A percentile compares a stretch with the other conserved stretches of the same genome.
Evolutionary conservation across 1,140 invertebrate genomes (phyloP).

Genomic region (Lasioglossum baleicum): DNA sequence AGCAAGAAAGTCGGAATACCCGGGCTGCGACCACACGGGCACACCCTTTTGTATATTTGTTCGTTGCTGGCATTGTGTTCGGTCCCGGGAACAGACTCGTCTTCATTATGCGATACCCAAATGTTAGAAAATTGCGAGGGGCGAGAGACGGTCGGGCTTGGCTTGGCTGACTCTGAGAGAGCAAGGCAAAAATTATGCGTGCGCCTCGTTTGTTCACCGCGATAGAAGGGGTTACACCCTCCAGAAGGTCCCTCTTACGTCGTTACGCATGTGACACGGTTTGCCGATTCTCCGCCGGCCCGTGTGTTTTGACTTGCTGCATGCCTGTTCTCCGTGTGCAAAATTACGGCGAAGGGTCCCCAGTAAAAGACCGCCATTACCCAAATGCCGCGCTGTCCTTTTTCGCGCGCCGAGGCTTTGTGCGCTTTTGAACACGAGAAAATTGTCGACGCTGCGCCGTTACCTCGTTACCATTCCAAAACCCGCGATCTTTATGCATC

Average conservation of each 20-base stretch:
- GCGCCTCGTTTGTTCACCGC: conserved; percentile 35
- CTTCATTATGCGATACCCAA: conserved; percentile 51
- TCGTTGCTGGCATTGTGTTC: conserved; percentile 38
- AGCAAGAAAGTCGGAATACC: conserved; percentile 47
- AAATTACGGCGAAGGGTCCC: conserved; percentile 21
- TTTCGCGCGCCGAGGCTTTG: neutral
- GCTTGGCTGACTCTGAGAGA: conserved; percentile 35
- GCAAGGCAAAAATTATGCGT: conserved; percentile 49
- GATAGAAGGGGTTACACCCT: conserved; percentile 38
- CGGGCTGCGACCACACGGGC: neutral
- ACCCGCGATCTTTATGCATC: too few relatives aligned
- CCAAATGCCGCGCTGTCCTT: conserved; percentile 26
- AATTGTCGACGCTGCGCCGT: neutral
- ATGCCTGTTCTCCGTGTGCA: neutral
- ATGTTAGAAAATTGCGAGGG: conserved; percentile 57
- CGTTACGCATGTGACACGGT: conserved; percentile 34
- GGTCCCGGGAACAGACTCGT: conserved; percentile 32
- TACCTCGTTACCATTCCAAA: too few relatives aligned
- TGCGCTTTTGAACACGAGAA: neutral
- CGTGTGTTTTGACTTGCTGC: neutral
- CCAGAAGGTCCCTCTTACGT: conserved; percentile 28
- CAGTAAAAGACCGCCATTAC: conserved; percentile 20
- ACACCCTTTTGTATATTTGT: conserved; percentile 43
- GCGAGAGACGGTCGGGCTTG: neutral
- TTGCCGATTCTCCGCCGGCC: conserved; percentile 11